Evolutionary conservation across 2,888 invertebrate genomes (phyloP), one percentile per base, ranked within the genome.

Genomic region (Eupelmus urozonus): DNA sequence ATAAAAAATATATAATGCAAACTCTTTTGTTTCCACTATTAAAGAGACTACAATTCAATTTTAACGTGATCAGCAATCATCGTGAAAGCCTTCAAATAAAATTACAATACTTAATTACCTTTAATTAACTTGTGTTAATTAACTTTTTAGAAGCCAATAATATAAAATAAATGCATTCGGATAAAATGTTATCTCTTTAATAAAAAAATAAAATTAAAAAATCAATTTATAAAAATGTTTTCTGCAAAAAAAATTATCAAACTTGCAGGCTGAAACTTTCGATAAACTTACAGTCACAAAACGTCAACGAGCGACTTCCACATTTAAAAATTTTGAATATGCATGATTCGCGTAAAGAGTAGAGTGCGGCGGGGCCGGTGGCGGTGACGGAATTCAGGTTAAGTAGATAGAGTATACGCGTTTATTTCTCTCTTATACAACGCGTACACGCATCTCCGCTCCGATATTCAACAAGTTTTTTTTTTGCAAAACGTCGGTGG

Each of bases 361-460:
- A 71, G 60, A 60, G 53, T 66, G 57, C 66, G 60, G 66, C 42
- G 71, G 66, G 5, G 9, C 63, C 27, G 18, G 40, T 57, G 63
- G 49, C 76, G 76, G 73, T 80, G 80, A 76, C 80, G 76, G 80
- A 80, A 80, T 80, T 80, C 76, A 80, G 80, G 80, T 80, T 74
- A 53, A 25, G 20, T 63, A 55, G n/a, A n/a, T 27, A 13, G 9
- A 7, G 16, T 16, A 45, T 45, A 13, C 45, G 16, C 45, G 16
- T 34, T 34, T 34, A 34, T 34, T 34, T 5, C 9, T 34, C 3
- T 34, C 9, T 34, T 60, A 60, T 63, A 49, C 29, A 29, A 20
- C 7, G 20, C 9, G 25, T 34, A 45, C 27, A 27, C 40, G 25
- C 66, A 76, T 55, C 60, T 62, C 63, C 69, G 62, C 63, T 62